A percentile compares a stretch with the other conserved stretches of the same genome.
Conservation (phyloP, 2,797 vertebrate species). For the Sebastes matsubarae region DNA sequence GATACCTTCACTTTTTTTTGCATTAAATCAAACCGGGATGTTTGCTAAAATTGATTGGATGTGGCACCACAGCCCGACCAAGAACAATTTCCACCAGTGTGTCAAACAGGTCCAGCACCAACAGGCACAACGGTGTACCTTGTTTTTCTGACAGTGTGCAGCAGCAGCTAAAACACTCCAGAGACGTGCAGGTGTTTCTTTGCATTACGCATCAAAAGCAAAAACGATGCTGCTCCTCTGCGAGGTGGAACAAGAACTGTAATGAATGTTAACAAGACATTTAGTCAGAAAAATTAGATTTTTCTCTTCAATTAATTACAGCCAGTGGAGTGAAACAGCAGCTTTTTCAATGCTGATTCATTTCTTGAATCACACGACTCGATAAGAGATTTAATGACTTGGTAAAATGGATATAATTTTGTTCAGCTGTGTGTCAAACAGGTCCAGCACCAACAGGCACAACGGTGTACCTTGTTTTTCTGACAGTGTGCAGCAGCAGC, state of each 20-base stretch:
- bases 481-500: slow-evolving; percentile 55
- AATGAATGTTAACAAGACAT: background rate
- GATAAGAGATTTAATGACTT: background rate
- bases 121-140: slow-evolving; percentile 48
- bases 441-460: slow-evolving; percentile 10
- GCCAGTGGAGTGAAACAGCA: background rate
- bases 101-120: background rate
- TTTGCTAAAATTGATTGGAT: no score
- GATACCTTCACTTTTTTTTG: no score
- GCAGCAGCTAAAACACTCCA: slow-evolving; percentile 9
- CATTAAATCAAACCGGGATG: no score
- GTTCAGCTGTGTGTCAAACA: background rate
- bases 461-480: slow-evolving; percentile 50
- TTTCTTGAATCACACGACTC: background rate
- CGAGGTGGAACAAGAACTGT: background rate
- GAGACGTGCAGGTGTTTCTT: no score
- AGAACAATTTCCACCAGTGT: background rate
- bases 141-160: slow-evolving; percentile 52
- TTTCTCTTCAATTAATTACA: background rate
- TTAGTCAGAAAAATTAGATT: background rate
- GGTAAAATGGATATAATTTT: background rate
- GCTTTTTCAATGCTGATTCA: background rate
- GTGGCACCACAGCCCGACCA: no score
- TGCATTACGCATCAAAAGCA: no score
- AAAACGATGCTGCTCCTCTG: slow-evolving; percentile 10